Evolutionary conservation across 2,797 vertebrate genomes (phyloP).

Genomic region (Microctenopoma steveboyesi): DNA sequence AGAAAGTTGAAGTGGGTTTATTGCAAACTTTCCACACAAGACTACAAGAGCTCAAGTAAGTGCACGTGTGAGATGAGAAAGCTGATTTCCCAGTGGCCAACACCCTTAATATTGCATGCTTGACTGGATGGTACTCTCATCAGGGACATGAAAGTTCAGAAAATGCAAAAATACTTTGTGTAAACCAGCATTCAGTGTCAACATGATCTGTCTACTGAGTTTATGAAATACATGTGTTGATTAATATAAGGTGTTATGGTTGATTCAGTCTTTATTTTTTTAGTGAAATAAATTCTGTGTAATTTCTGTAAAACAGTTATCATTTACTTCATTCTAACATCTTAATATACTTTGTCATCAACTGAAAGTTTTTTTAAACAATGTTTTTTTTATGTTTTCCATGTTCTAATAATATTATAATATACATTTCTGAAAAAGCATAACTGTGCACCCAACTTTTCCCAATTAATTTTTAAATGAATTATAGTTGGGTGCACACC

Average conservation of each 20-base stretch:
- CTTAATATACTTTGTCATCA: no score
- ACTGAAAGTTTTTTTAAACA: no score
- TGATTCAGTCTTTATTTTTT: not conserved
- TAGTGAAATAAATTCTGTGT: no score
- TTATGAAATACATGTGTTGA: not conserved
- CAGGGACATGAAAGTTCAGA: slow-evolving; percentile 36
- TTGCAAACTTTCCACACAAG: slow-evolving; percentile 53
- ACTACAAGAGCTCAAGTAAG: not conserved
- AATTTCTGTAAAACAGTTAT: no score
- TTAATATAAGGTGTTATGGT: not conserved
- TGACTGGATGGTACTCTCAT: slow-evolving; percentile 41
- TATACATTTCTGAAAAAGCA: no score
- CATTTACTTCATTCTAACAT: no score
- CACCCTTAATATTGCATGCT: slow-evolving; percentile 57
- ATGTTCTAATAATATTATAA: no score
- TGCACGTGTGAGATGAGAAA: slow-evolving; percentile 8
- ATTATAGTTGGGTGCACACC: no score
- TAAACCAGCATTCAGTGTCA: not conserved
- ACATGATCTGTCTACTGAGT: not conserved
- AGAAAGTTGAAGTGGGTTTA: slow-evolving; percentile 46
- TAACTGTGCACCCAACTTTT: no score
- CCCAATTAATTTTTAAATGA: no score
- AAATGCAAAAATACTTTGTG: slow-evolving; percentile 32
- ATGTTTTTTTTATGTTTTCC: no score
- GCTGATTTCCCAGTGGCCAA: not conserved